phyloP scores from a whole-genome alignment of 2,797 vertebrate species.

The Crenichthys baileyi region DNA sequence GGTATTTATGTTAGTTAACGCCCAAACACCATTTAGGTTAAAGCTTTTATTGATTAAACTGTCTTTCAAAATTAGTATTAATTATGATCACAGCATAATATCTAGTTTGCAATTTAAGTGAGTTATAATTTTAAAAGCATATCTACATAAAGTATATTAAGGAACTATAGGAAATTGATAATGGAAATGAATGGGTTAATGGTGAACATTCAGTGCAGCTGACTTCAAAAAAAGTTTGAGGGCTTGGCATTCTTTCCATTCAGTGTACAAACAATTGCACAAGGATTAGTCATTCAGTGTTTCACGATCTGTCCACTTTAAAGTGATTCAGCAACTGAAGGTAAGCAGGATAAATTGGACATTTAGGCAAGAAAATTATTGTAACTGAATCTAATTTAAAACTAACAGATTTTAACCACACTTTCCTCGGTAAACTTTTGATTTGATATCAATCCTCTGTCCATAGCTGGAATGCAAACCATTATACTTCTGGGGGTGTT shows the following conservation, averaged over 20 bases:
- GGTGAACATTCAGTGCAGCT: constrained; percentile 50
- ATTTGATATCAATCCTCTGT: constrained; percentile 27
- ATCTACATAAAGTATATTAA: neutral
- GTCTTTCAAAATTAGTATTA: neutral
- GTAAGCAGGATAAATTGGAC: constrained; percentile 54
- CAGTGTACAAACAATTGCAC: constrained; percentile 74
- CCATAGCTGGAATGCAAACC: constrained; percentile 77
- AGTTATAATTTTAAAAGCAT: neutral
- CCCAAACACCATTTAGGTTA: constrained; percentile 40
- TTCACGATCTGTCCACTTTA: constrained; percentile 51
- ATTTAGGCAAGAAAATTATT: neutral
- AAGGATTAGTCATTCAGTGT: constrained; percentile 64
- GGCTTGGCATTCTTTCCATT: constrained; percentile 65
- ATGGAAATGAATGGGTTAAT: constrained; percentile 78
- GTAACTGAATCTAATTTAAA: neutral
- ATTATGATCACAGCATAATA: neutral
- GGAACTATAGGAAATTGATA: neutral
- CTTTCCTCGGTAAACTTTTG: neutral
- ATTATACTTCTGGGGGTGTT: constrained; percentile 73
- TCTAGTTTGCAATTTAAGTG: neutral
- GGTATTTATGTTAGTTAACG: constrained; percentile 56
- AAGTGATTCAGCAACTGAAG: constrained; percentile 61
- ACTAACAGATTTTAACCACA: neutral
- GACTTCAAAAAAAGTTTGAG: constrained; percentile 51
- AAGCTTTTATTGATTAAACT: constrained; percentile 7